phyloP scores from a whole-genome alignment of 2,797 vertebrate species.

The Macropus fuliginosus region DNA sequence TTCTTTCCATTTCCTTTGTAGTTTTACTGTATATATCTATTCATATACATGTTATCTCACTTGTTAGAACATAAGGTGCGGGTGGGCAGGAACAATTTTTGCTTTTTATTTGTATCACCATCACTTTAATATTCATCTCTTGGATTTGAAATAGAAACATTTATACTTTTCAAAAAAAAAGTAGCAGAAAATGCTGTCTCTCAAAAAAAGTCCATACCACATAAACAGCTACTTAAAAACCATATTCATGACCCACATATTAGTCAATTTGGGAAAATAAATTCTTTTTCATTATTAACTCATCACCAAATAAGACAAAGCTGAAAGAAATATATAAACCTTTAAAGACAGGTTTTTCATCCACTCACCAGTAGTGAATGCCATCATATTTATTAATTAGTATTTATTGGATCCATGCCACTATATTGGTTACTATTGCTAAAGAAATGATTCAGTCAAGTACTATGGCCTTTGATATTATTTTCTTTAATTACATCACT shows the following conservation, averaged over 20 bases:
- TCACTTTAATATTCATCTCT: conserved; percentile 12
- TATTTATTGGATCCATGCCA: conserved; percentile 23
- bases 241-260: neutral
- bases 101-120: no score
- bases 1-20: neutral
- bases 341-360: neutral
- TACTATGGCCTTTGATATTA: conserved; percentile 11
- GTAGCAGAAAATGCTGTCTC: no score
- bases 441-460: conserved; percentile 34
- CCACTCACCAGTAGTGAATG: neutral
- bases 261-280: neutral
- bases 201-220: no score
- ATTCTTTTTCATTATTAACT: neutral
- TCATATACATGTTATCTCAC: neutral
- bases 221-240: neutral
- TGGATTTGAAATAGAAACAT: conserved; percentile 33
- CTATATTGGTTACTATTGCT: neutral
- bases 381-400: neutral
- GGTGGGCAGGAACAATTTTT: no score
- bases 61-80: no score
- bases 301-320: neutral
- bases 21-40: conserved; percentile 13
- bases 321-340: neutral
- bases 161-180: neutral
- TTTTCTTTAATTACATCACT: conserved; percentile 15